Evolutionary conservation across 2,888 invertebrate genomes (phyloP).

Genomic region (Coenonympha glycerion): DNA sequence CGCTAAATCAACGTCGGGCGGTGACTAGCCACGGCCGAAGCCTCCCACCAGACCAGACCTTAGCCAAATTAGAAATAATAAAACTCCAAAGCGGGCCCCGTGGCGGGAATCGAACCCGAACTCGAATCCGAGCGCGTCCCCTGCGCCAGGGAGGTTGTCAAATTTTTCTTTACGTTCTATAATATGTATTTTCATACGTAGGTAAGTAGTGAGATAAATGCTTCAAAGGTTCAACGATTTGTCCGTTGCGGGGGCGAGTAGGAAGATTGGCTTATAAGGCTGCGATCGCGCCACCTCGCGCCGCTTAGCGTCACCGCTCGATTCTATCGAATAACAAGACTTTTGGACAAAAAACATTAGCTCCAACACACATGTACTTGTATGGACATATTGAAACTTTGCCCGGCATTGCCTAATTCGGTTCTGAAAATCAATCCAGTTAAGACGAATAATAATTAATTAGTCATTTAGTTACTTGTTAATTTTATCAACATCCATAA

Average conservation of each 20-base stretch:
- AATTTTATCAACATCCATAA: too few relatives aligned
- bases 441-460: slow-evolving; percentile 16
- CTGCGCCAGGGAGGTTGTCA: too few relatives aligned
- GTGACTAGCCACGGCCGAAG: too few relatives aligned
- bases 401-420: slow-evolving; percentile 38
- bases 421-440: slow-evolving; percentile 26
- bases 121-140: too few relatives aligned
- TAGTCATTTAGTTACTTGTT: slow-evolving; percentile 6
- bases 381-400: slow-evolving; percentile 58
- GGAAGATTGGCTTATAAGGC: slow-evolving; percentile 68
- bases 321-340: slow-evolving; percentile 47
- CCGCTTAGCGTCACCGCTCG: slow-evolving; percentile 61
- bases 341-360: slow-evolving; percentile 50
- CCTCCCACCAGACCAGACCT: too few relatives aligned
- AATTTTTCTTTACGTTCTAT: too few relatives aligned
- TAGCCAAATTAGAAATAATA: too few relatives aligned
- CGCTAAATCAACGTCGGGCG: too few relatives aligned
- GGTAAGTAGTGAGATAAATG: too few relatives aligned
- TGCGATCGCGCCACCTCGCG: slow-evolving; percentile 44
- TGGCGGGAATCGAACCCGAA: too few relatives aligned
- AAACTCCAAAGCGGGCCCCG: too few relatives aligned
- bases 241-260: slow-evolving; percentile 67
- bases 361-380: slow-evolving; percentile 54
- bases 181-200: too few relatives aligned
- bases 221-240: slow-evolving; percentile 48